A percentile compares a stretch with the other conserved stretches of the same genome.
These are phyloP conservation scores for Varecia variegata DNA, from an alignment of 2,797 vertebrate genomes.

Conservation along the genomic window DNA sequence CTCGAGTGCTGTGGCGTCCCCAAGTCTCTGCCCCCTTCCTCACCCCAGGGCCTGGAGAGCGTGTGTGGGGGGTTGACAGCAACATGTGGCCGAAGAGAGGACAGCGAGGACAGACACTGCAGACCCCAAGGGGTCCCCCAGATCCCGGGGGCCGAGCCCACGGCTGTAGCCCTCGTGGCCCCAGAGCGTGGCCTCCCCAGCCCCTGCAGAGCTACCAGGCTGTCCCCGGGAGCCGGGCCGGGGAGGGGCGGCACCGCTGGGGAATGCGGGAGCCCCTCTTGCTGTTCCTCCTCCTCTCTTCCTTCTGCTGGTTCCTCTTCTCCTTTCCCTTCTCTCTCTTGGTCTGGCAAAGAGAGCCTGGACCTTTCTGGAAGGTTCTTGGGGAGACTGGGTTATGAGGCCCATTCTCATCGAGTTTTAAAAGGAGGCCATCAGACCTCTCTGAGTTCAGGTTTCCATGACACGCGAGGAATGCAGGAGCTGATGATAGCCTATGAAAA, in stretches of 20 bases:
- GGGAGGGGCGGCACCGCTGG: fast-evolving
- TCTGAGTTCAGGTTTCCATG: conserved; percentile 51
- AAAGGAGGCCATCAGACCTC: conserved; percentile 8
- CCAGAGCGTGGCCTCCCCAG: fast-evolving
- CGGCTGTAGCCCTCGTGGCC: background rate
- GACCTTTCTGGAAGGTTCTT: conserved; percentile 39
- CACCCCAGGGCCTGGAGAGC: background rate
- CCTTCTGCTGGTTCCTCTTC: background rate
- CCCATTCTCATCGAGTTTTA: background rate
- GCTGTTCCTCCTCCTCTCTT: background rate
- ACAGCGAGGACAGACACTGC: background rate
- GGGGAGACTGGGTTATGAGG: background rate
- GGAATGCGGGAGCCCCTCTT: background rate
- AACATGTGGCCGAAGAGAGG: too few species aligned
- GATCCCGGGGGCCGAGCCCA: background rate
- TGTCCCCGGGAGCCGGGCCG: conserved; percentile 71
- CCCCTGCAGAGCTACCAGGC: background rate
- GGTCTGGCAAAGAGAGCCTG: background rate
- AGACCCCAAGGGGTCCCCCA: background rate
- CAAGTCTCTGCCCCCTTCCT: background rate
- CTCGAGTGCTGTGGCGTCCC: background rate
- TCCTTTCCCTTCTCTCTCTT: background rate
- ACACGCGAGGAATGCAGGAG: conserved; percentile 44
- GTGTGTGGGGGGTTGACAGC: background rate
- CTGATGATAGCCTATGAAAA: conserved; percentile 81